phyloP scores from a whole-genome alignment of 2,113 vertebrate species.

The Monarcha castaneiventris region DNA sequence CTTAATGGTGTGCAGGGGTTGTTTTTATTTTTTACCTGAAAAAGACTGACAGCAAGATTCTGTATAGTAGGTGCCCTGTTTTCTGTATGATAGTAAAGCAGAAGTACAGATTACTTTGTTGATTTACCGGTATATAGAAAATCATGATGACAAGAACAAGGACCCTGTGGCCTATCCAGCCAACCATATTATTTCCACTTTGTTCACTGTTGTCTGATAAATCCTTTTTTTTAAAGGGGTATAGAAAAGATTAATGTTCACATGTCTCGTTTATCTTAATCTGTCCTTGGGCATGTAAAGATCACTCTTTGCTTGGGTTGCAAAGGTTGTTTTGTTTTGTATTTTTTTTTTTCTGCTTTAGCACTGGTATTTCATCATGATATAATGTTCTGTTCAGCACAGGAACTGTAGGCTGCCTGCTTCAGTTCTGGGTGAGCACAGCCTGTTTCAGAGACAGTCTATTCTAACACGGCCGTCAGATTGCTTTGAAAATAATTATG shows the following conservation, averaged over 20 bases:
- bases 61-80: not conserved
- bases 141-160: not conserved
- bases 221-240: not conserved
- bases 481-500: slow-evolving; percentile 44
- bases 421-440: not conserved
- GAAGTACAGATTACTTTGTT: not conserved
- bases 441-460: slow-evolving; percentile 2
- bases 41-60: not conserved
- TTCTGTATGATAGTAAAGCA: not conserved
- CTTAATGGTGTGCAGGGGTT: rapidly evolving
- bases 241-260: not conserved
- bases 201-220: not conserved
- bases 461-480: not conserved
- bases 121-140: not conserved
- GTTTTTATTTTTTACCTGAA: not conserved
- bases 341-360: not conserved
- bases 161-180: not conserved
- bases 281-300: not conserved
- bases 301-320: not conserved
- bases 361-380: not conserved
- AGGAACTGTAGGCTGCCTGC: not conserved
- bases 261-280: not conserved
- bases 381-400: not conserved
- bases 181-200: not conserved
- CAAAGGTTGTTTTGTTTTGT: not conserved